A percentile compares a stretch with the other conserved stretches of the same genome.
These are phyloP conservation scores for Pararge aegeria DNA, from an alignment of 1,140 invertebrate genomes.

Conservation along the genomic window DNA sequence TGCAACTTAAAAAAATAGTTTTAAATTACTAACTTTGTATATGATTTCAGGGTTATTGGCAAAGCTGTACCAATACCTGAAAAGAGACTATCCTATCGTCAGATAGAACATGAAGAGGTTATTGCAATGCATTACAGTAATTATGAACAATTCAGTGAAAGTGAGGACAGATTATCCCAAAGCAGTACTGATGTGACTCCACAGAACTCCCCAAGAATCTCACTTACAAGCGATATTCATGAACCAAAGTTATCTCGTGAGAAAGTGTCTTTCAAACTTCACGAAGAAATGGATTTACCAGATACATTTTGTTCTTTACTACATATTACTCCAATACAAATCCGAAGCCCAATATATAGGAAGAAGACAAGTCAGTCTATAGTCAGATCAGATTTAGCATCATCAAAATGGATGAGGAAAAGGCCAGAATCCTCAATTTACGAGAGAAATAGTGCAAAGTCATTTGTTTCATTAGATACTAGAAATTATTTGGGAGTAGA, in stretches of 20 bases:
- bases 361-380: conserved; percentile 62
- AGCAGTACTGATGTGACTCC: conserved; percentile 69
- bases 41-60: conserved; percentile 70
- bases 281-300: conserved; percentile 45
- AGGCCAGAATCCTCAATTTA: conserved; percentile 62
- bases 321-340: conserved; percentile 67
- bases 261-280: conserved; percentile 46
- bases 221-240: conserved; percentile 36
- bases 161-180: conserved; percentile 63
- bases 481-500: conserved; percentile 53
- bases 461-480: conserved; percentile 64
- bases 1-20: too few species aligned
- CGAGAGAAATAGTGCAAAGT: conserved; percentile 70
- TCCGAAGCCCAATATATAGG: conserved; percentile 54
- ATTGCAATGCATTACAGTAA: conserved; percentile 73
- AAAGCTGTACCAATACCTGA: conserved; percentile 59
- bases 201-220: conserved; percentile 59
- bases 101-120: conserved; percentile 71
- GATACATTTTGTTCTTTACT: conserved; percentile 62
- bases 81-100: conserved; percentile 46
- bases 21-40: too few species aligned
- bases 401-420: conserved; percentile 70
- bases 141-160: conserved; percentile 67
- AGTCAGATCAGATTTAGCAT: conserved; percentile 73
- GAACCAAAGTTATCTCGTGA: conserved; percentile 54